Conservation (phyloP, 2,888 invertebrate genomes). For the Dasypogon diadema region DNA sequence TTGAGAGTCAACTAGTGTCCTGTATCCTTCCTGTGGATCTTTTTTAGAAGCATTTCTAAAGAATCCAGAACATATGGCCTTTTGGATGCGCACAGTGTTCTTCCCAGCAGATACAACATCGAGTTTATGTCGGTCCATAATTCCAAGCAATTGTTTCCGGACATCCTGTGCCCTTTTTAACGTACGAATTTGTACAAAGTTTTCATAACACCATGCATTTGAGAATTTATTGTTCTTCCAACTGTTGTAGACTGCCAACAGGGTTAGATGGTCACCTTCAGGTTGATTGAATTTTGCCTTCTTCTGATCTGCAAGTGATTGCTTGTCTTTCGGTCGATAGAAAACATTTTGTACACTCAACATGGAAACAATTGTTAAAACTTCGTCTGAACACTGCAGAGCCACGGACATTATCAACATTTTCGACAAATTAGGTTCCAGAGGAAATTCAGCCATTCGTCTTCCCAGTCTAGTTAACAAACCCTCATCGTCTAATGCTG, state of each 20-base stretch:
- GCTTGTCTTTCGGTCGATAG: conserved; percentile 94
- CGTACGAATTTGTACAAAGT: conserved; percentile 97
- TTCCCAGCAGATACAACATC: conserved; percentile 98
- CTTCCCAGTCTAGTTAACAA: conserved; percentile 84
- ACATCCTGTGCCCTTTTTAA: conserved; percentile 98
- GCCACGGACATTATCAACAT: conserved; percentile 99
- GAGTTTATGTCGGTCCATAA: conserved; percentile 96
- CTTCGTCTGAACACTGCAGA: conserved; percentile 96
- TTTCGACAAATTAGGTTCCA: conserved; percentile 98
- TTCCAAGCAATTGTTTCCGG: conserved; percentile 95
- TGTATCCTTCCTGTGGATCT: conserved; percentile 98
- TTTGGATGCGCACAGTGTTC: conserved; percentile 95
- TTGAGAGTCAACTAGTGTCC: conserved; percentile 97
- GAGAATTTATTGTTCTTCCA: conserved; percentile 99
- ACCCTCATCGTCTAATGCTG: conserved; percentile 96
- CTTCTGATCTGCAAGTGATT: conserved; percentile 97
- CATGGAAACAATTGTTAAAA: conserved; percentile 98
- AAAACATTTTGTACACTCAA: conserved; percentile 99
- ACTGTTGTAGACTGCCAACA: conserved; percentile 98
- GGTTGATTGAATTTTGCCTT: conserved; percentile 99
- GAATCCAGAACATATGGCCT: conserved; percentile 98
- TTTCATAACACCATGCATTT: conserved; percentile 99
- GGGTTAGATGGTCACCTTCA: conserved; percentile 97
- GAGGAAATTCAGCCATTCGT: conserved; percentile 98
- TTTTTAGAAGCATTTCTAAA: conserved; percentile 99